Evolutionary conservation across 2,113 vertebrate genomes (phyloP).

Genomic region (Xiphophorus couchianus): DNA sequence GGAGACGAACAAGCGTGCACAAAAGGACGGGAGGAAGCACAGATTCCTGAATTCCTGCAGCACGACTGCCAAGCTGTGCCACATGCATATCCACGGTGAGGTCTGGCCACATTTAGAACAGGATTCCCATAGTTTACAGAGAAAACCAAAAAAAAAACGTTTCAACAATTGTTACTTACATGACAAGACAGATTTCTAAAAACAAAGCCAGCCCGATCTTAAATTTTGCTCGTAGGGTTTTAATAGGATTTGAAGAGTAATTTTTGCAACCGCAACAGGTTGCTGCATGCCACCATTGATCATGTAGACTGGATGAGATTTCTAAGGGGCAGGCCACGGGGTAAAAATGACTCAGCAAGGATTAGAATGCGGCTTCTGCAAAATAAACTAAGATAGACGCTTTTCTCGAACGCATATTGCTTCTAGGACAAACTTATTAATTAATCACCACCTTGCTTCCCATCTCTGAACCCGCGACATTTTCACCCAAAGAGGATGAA

Average conservation of each 20-base stretch:
- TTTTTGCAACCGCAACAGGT: background rate
- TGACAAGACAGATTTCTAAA: background rate
- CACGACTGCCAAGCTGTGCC: slow-evolving; percentile 55
- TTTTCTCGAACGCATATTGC: slow-evolving; percentile 1
- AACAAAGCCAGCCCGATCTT: background rate
- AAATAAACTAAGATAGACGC: background rate
- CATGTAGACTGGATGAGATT: background rate
- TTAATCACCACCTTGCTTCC: slow-evolving; percentile 18
- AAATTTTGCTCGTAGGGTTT: background rate
- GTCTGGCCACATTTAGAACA: slow-evolving; percentile 12
- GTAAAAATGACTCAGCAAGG: background rate
- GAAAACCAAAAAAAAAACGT: background rate
- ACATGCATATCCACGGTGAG: slow-evolving; percentile 8
- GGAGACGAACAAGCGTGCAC: slow-evolving; percentile 37
- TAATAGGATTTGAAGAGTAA: background rate
- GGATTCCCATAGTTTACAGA: slow-evolving; percentile 1
- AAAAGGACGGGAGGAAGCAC: slow-evolving; percentile 55
- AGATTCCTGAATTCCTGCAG: slow-evolving; percentile 63
- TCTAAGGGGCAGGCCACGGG: background rate
- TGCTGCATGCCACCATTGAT: background rate
- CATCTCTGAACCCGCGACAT: background rate
- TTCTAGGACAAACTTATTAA: slow-evolving; percentile 21
- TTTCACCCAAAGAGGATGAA: slow-evolving; percentile 28
- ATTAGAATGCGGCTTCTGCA: background rate
- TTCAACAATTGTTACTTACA: background rate